Conservation (phyloP, 2,888 invertebrate species). For the Allacma fusca region DNA sequence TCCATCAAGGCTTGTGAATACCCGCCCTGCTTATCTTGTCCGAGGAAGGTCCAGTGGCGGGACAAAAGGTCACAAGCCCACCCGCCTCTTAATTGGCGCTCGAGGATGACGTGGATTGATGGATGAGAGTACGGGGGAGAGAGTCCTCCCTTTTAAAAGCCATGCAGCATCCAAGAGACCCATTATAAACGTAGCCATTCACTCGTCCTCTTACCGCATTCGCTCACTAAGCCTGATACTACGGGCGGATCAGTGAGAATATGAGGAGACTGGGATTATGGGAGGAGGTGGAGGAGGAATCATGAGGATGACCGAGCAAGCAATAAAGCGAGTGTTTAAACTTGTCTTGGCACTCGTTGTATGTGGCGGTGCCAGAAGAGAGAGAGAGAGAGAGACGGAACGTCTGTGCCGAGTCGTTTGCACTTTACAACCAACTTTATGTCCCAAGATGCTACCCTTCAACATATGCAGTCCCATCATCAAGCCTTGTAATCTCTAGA, state of each 20-base stretch:
- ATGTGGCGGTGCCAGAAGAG: neutral
- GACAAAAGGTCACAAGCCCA: no score
- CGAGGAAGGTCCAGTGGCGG: no score
- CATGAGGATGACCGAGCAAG: conserved; percentile 8
- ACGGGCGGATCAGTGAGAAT: neutral
- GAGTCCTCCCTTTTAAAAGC: neutral
- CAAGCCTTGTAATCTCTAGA: neutral
- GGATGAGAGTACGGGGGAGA: neutral
- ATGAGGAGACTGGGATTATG: neutral
- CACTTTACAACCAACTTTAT: conserved; percentile 12
- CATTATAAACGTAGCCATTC: no score
- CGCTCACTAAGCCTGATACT: no score
- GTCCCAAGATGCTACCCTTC: neutral
- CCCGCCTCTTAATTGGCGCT: no score
- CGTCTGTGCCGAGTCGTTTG: conserved; percentile 7
- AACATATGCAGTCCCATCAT: neutral
- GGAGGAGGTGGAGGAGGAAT: neutral
- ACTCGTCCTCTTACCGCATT: no score
- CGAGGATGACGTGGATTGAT: neutral
- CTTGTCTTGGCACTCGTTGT: neutral
- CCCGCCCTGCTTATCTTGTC: no score
- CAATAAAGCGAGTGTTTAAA: conserved; percentile 16
- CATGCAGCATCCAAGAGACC: no score
- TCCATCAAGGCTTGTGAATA: no score
- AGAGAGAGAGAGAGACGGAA: neutral